A percentile compares a stretch with the other conserved stretches of the same genome.
Evolutionary conservation across 2,113 vertebrate species (phyloP).

Genomic region (Ctenodactylus gundi): DNA sequence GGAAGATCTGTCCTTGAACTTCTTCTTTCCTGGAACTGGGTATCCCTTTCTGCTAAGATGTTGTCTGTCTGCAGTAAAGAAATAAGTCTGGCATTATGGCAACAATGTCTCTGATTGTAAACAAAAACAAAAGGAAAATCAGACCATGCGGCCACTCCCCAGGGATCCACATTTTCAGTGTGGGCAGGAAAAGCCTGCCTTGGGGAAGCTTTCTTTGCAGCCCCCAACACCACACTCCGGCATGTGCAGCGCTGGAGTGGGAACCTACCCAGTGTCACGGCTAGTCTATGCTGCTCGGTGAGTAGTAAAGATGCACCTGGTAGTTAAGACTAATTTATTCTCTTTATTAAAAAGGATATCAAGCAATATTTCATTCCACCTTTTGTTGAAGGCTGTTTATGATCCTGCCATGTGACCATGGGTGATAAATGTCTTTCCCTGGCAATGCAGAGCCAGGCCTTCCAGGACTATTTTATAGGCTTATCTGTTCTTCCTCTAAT

Average conservation of each 20-base stretch:
- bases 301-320: slow-evolving; percentile 69
- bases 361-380: slow-evolving; percentile 76
- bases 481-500: not conserved
- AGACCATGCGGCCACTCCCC: not conserved
- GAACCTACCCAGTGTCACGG: slow-evolving; percentile 64
- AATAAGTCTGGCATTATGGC: not conserved
- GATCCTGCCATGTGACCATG: slow-evolving; percentile 40
- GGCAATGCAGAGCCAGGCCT: not conserved
- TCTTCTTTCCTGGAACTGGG: slow-evolving; percentile 42
- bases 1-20: not conserved
- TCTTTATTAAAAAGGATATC: slow-evolving; percentile 80
- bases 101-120: slow-evolving; percentile 29
- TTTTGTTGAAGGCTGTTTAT: slow-evolving; percentile 78
- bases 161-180: not conserved
- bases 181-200: not conserved
- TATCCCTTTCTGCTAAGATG: not conserved
- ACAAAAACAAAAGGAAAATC: not conserved
- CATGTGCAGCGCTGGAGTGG: slow-evolving; percentile 53
- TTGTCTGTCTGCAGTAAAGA: not conserved
- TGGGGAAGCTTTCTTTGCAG: slow-evolving; percentile 56
- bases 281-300: slow-evolving; percentile 34
- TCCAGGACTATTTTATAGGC: not conserved
- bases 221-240: slow-evolving; percentile 48
- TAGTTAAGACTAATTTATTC: slow-evolving; percentile 77
- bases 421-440: slow-evolving; percentile 53